Base-by-base conservation (phyloP, 2,888 invertebrate species). In the Drosophila cognata region DNA sequence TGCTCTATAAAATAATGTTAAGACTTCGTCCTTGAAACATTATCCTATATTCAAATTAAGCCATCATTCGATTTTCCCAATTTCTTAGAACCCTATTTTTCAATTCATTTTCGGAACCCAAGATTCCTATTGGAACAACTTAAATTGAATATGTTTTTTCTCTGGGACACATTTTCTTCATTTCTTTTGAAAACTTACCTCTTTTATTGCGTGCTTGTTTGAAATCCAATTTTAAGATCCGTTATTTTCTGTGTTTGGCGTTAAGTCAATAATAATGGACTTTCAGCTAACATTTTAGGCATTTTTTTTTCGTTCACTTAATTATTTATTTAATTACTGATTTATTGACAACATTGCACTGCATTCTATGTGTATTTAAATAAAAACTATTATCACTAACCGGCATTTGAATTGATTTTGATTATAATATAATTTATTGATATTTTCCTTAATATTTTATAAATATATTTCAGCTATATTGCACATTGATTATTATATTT, bases 401-500 rank as follows among this genome's bases (percentile, higher is more conserved):
- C 75, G 79, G 79, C 78, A 62, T 78, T 78, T 67, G 57, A 70
- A 72, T 71, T 63, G 52, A 52, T 72, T 66, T 57, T 16, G 63
- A 62, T 57, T 64, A 53, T 55, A 64, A 48, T 53, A 68, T 28
- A 48, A 38, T 56, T 73, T 55, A 63, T 61, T 55, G 58, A 61
- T 51, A 60, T 50, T 51, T 73, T 71, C 66, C 55, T 55, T 4
- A 11, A 1, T 21, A 36, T 71, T 82, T 79, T 71, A 62, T 50
- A 84, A 81, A 79, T 87, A 84, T 83, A 78, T 86, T 77, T 86
- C 78, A 73, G 65, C 60, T 73, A 52, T 79, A 88, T 88, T 85
- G 83, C 81, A 88, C 88, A 79, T 85, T 76, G 70, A 71, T 80
- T 60, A 71, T 68, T 77, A 46, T 46, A 46, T 46, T 25, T 46